Conservation (phyloP, 2,888 invertebrate species). For the Stratiomys singularior region DNA sequence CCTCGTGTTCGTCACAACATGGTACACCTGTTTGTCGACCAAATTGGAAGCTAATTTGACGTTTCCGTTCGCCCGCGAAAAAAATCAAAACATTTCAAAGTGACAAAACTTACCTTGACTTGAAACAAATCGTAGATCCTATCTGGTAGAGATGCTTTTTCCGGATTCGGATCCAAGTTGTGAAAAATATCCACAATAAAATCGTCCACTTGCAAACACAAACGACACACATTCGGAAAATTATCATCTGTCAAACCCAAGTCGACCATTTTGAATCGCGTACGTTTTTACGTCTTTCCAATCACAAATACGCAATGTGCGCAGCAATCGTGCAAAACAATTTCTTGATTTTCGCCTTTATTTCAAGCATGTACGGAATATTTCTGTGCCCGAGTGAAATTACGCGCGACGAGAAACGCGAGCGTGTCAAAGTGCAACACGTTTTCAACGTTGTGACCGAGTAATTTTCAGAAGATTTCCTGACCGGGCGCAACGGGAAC, state of each 20-base stretch:
- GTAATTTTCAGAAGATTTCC: constrained; percentile 2
- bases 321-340: not conserved
- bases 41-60: not conserved
- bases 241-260: constrained; percentile 41
- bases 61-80: not conserved
- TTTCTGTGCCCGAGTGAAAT: not conserved
- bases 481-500: constrained; percentile 32
- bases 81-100: not conserved
- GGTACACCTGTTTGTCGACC: too few relatives aligned
- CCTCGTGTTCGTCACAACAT: too few relatives aligned
- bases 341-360: not conserved
- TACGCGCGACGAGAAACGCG: not conserved
- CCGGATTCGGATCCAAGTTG: constrained; percentile 67
- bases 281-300: not conserved
- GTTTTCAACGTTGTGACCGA: not conserved
- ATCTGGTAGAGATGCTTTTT: constrained; percentile 67
- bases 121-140: constrained; percentile 69
- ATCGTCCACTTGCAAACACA: constrained; percentile 73
- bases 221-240: constrained; percentile 66
- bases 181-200: constrained; percentile 74
- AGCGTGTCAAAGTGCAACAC: not conserved
- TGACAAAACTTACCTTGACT: constrained; percentile 65
- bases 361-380: not conserved
- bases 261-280: constrained; percentile 38
- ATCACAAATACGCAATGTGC: constrained; percentile 35